phyloP scores from a whole-genome alignment of 2,113 vertebrate genomes.

The Haemorhous mexicanus region DNA sequence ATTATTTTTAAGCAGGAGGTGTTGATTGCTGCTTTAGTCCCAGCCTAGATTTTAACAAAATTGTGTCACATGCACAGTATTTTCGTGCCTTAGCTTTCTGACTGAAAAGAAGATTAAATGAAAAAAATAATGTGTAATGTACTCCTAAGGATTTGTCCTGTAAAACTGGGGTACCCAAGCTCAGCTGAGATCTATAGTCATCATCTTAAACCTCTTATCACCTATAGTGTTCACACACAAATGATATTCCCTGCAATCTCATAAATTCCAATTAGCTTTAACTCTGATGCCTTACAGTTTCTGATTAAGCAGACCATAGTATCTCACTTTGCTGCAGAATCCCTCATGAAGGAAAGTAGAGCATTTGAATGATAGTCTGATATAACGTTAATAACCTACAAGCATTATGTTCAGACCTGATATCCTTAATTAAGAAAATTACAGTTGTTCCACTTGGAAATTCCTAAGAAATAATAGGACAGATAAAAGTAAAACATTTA shows the following conservation, averaged over 20 bases:
- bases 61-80: not conserved
- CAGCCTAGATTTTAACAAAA: not conserved
- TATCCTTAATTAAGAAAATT: slow-evolving; percentile 9
- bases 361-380: not conserved
- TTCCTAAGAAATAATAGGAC: not conserved
- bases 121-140: not conserved
- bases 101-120: not conserved
- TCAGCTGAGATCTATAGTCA: not conserved
- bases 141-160: not conserved
- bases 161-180: not conserved
- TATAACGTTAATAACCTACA: not conserved
- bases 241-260: not conserved
- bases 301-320: not conserved
- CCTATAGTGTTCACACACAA: not conserved
- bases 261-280: slow-evolving; percentile 43
- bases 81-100: not conserved
- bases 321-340: not conserved
- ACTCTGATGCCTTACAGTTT: not conserved
- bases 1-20: not conserved
- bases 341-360: not conserved
- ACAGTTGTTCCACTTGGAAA: not conserved
- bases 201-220: not conserved
- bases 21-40: not conserved
- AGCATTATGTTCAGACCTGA: not conserved
- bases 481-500: not conserved